phyloP scores from a whole-genome alignment of 2,113 vertebrate genomes.

The Campylomormyrus tamandua region DNA sequence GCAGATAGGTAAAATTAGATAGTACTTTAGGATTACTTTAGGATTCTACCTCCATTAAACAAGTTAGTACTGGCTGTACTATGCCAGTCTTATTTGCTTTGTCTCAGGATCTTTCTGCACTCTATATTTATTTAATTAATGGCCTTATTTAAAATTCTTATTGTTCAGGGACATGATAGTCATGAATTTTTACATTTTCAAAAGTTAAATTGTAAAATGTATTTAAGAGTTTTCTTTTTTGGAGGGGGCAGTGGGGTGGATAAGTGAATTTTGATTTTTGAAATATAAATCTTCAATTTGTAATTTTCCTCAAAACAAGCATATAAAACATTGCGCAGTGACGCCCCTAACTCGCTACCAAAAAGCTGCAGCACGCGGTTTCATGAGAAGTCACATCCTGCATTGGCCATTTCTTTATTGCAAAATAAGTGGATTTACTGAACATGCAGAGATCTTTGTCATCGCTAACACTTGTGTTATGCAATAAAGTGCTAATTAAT shows the following conservation, averaged over 20 bases:
- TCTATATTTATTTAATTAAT: not conserved
- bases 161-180: conserved; percentile 42
- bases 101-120: not conserved
- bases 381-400: conserved; percentile 27
- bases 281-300: conserved; percentile 29
- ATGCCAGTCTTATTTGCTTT: not conserved
- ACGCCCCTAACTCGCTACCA: not conserved
- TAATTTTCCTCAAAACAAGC: conserved; percentile 18
- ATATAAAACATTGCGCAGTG: not conserved
- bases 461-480: conserved; percentile 33
- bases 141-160: conserved; percentile 51
- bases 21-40: too few relatives aligned
- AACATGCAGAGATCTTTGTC: conserved; percentile 55
- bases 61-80: not conserved
- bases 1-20: not conserved
- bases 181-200: conserved; percentile 23
- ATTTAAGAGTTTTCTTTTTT: not conserved
- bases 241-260: too few relatives aligned
- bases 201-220: not conserved
- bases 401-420: conserved; percentile 32
- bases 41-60: not conserved
- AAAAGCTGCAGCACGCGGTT: not conserved
- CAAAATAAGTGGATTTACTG: conserved; percentile 50
- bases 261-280: conserved; percentile 61
- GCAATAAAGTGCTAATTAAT: conserved; percentile 39